Evolutionary conservation across 2,888 invertebrate species (phyloP).

Genomic region (Colostygia pectinataria): DNA sequence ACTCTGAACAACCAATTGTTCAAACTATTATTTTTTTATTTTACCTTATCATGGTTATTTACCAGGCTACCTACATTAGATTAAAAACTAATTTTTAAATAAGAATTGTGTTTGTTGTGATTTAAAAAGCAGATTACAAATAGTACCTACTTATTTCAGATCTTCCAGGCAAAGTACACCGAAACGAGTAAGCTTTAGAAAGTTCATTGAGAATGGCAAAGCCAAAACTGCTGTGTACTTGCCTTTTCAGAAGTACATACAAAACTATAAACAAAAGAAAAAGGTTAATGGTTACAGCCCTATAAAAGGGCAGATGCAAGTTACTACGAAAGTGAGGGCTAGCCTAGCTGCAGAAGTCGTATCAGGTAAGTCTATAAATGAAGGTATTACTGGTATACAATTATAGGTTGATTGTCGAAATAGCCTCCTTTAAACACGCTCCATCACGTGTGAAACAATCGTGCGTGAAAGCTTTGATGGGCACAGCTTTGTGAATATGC

Average conservation of each 20-base stretch:
- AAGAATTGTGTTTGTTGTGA: too few relatives aligned
- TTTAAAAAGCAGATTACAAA: too few relatives aligned
- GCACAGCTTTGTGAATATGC: too few relatives aligned
- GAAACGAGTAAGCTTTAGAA: slow-evolving; percentile 73
- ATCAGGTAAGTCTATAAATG: slow-evolving; percentile 53
- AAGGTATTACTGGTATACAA: too few relatives aligned
- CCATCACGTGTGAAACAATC: too few relatives aligned
- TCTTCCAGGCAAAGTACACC: slow-evolving; percentile 73
- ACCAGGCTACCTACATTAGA: too few relatives aligned
- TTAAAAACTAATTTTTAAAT: too few relatives aligned
- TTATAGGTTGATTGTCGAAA: too few relatives aligned
- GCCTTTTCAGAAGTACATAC: slow-evolving; percentile 83
- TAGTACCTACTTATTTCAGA: too few relatives aligned
- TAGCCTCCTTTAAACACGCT: too few relatives aligned
- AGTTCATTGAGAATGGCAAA: slow-evolving; percentile 72
- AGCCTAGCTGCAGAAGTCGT: slow-evolving; percentile 61
- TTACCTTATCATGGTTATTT: too few relatives aligned
- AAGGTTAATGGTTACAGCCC: slow-evolving; percentile 66
- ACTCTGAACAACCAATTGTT: background rate
- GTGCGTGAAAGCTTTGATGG: too few relatives aligned
- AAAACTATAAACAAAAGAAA: slow-evolving; percentile 71
- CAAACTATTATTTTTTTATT: slow-evolving; percentile 1
- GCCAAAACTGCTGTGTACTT: slow-evolving; percentile 83
- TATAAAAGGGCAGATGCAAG: slow-evolving; percentile 64
- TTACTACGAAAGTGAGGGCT: slow-evolving; percentile 62